phyloP scores from a whole-genome alignment of 2,888 invertebrate species.

The Antheraea assamensis region DNA sequence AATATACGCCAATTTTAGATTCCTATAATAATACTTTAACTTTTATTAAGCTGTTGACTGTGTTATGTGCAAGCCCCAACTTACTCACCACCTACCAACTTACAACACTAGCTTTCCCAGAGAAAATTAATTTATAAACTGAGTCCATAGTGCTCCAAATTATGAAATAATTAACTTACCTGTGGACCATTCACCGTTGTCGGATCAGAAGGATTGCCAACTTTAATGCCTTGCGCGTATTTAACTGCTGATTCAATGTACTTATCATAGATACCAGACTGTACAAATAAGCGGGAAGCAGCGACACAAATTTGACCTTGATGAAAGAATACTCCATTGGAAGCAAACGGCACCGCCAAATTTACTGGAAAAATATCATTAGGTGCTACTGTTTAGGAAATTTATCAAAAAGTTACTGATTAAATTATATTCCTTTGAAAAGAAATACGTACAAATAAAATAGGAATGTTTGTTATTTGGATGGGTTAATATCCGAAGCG shows the following conservation, averaged over 20 bases:
- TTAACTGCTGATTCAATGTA: conserved; percentile 88
- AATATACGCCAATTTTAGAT: too few relatives aligned
- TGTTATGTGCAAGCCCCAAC: too few relatives aligned
- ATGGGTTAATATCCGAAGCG: too few relatives aligned
- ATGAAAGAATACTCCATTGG: conserved; percentile 48
- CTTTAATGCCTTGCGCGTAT: conserved; percentile 84
- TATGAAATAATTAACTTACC: conserved; percentile 24
- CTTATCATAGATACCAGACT: conserved; percentile 86
- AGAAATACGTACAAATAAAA: too few relatives aligned
- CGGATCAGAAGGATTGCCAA: conserved; percentile 78
- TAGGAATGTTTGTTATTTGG: too few relatives aligned
- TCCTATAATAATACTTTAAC: too few relatives aligned
- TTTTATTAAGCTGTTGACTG: too few relatives aligned
- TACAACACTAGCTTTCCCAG: not conserved
- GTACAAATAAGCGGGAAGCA: conserved; percentile 60
- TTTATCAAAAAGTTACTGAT: too few relatives aligned
- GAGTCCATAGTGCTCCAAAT: not conserved
- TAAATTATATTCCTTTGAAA: too few relatives aligned
- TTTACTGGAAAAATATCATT: conserved; percentile 41
- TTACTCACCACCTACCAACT: not conserved
- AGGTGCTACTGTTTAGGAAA: too few relatives aligned
- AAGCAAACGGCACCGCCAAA: conserved; percentile 50
- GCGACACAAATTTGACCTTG: conserved; percentile 63
- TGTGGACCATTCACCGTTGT: conserved; percentile 54
- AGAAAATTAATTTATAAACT: not conserved